A percentile compares a stretch with the other conserved stretches of the same genome.
These are phyloP conservation scores for Ciconia nigra DNA, from an alignment of 2,797 vertebrate species.

Conservation along the genomic window DNA sequence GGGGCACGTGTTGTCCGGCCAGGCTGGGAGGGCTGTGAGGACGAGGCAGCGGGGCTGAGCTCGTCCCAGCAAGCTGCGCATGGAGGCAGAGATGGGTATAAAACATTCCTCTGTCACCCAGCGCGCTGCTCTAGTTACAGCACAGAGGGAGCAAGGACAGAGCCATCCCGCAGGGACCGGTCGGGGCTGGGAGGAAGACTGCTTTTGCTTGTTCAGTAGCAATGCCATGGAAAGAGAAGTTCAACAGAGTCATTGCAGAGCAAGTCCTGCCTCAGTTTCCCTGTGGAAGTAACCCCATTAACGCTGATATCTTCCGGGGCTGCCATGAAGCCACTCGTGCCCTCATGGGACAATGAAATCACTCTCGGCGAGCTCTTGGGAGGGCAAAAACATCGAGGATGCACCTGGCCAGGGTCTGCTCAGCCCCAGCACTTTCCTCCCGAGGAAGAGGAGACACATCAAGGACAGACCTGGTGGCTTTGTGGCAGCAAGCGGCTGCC, in stretches of 20 bases:
- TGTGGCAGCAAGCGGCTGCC: not conserved
- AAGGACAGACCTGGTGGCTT: not conserved
- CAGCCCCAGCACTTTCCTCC: not conserved
- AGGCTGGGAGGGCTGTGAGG: not conserved
- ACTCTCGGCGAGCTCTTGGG: fast-evolving
- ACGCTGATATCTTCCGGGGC: not conserved
- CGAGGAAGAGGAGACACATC: not conserved
- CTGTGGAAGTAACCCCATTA: not conserved
- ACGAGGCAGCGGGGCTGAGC: fast-evolving
- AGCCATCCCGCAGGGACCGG: not conserved
- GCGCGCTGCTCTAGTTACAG: fast-evolving
- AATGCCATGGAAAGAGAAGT: not conserved
- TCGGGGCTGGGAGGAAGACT: not conserved
- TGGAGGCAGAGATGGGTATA: not conserved
- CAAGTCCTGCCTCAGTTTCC: not conserved
- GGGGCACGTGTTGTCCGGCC: fast-evolving
- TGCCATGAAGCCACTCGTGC: fast-evolving
- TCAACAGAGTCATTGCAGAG: not conserved
- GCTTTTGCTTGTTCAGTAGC: not conserved
- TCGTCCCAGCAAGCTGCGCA: fast-evolving
- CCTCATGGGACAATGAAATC: fast-evolving
- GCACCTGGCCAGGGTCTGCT: not conserved
- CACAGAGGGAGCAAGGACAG: not conserved
- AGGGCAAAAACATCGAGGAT: not conserved
- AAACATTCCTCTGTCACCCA: fast-evolving